Conservation (phyloP, 2,113 vertebrate species). For the Peucedramus taeniatus region DNA sequence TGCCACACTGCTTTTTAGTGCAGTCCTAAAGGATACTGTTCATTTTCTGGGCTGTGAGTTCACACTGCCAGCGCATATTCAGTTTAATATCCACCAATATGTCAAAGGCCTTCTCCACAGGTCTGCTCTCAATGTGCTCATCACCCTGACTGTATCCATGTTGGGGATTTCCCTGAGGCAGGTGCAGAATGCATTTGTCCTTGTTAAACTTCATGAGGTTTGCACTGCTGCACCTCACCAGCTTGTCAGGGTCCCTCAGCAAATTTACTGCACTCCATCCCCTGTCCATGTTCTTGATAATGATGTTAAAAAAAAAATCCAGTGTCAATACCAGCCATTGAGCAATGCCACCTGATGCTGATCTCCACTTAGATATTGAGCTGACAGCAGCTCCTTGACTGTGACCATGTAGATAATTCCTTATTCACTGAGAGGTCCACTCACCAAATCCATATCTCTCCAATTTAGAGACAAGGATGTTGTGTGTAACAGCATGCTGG, state of each 20-base stretch:
- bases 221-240: accelerated
- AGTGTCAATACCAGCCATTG: accelerated
- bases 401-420: background rate
- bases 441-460: background rate
- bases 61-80: background rate
- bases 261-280: background rate
- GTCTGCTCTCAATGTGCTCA: background rate
- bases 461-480: background rate
- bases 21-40: background rate
- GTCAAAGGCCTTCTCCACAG: background rate
- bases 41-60: background rate
- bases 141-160: background rate
- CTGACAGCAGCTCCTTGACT: background rate
- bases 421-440: background rate
- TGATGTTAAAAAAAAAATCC: background rate
- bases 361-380: background rate
- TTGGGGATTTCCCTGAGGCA: background rate
- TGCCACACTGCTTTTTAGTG: background rate
- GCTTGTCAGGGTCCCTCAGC: background rate
- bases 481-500: background rate
- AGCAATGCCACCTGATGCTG: background rate
- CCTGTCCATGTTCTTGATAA: background rate
- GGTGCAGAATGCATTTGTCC: background rate
- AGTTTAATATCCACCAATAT: background rate
- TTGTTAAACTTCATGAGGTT: background rate